Base-by-base conservation (phyloP, 2,797 vertebrate genomes). In the Micropoecilia bifurca region DNA sequence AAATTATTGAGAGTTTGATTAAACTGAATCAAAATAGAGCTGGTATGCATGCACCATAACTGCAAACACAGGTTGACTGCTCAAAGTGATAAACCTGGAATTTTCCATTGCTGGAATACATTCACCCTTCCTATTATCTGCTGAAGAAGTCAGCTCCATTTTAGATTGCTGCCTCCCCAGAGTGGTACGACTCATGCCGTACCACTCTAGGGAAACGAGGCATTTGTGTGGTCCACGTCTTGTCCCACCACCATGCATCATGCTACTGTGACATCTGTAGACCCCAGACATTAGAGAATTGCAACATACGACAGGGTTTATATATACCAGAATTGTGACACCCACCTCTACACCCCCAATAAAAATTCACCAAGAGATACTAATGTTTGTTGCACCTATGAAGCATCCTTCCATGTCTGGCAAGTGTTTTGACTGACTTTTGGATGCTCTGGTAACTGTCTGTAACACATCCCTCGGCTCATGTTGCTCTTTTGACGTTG, bases 271-370 rank as follows among this genome's bases (percentile, higher is more conserved):
- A 53, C 8, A 53, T 53, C 22, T n/a, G 20, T 53, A 53, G 50
- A 25, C 20, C 50, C 20, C 20, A 25, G 7, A 25, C 22, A 53
- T 20, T 53, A 53, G 7, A 25, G 22, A 53, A 53, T 53, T 25
- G 22, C 50, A 53, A 22, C 50, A n/a, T 53, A 53, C 20, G 3
- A 55, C 50, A n/a, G 50, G 50, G 22, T 57, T 57, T 28, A 57
- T 13, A 8, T n/a, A n/a, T 57, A n/a, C 8, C 55, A 3, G 22
- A 57, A 57, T n/a, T 28, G 10, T n/a, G 10, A 28, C 53, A 3
- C 25, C 25, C 25, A 1, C 2, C 7, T 0, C 8, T 1, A 0
- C 2, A 0, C 16, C 4, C 46, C 46, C 47, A 5, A 6, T 48
- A 48, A 48, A 48, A 20, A 48, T 20, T 20, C 5, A 48, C 47